Base-by-base conservation (phyloP, 2,888 invertebrate genomes). In the Drosophila lacicola region DNA sequence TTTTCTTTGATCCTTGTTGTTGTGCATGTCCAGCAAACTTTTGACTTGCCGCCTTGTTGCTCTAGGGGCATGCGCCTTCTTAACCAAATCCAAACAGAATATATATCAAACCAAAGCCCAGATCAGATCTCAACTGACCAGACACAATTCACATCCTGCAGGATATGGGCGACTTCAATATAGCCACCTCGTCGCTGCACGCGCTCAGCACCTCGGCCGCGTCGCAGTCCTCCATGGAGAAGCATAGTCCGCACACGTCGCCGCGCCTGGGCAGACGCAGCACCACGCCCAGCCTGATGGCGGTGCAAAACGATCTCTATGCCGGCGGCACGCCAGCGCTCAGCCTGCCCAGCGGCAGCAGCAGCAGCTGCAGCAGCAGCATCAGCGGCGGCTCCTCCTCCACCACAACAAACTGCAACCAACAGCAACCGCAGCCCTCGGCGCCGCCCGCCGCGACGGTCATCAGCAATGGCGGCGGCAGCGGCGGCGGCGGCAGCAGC, bases 101-200 rank as follows among this genome's bases (percentile, higher is more conserved):
- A 36, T 13, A 36, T 34, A 51, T 39, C 42, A 34, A 34, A 14
- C 29, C 14, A 25, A 42, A 14, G 44, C 14, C 53, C 44, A 6
- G 6, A 4, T 4, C 44, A 6, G 6, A 4, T 4, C 34, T 3
- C 53, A 57, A 58, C 36, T 74, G 69, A 70, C 62, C 60, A 21
- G 34, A 58, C 42, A 55, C 53, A 17, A 17, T 45, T 25, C 58
- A 36, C 62, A 53, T 42, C 51, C 73, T 69, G 63, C 71, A 95
- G 95, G 95, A 95, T 73, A 89, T 91, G 72, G 94, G 94, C 13
- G 95, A 91, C 72, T 95, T 95, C 92, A 95, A 95, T 91, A 94
- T 95, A 13, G 95, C 95, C 0, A 94, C 95, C 2, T 94, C 94
- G 3, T 94, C 94, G 1, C 93, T 95, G 67, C 95, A 94, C 77